Conservation (phyloP, 2,113 vertebrate species). For the Sapajus apella region DNA sequence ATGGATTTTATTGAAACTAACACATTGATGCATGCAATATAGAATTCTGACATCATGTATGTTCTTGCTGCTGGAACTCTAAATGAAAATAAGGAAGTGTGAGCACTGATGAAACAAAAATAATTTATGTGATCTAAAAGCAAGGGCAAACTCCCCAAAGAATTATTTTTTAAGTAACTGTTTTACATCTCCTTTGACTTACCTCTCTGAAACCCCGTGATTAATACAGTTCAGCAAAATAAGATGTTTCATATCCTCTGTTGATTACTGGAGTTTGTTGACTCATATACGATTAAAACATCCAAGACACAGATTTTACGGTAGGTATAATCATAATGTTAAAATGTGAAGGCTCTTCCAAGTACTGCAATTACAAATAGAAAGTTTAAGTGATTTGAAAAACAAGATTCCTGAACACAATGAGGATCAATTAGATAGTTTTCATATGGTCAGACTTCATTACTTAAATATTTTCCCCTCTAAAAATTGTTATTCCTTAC, state of each 20-base stretch:
- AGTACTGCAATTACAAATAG: background rate
- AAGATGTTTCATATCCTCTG: background rate
- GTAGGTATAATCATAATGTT: background rate
- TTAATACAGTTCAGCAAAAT: background rate
- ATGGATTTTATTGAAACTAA: background rate
- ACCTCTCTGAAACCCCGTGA: background rate
- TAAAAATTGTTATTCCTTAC: background rate
- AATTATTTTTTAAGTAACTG: background rate
- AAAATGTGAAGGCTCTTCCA: background rate
- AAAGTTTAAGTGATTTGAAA: background rate
- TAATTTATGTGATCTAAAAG: background rate
- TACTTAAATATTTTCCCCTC: background rate
- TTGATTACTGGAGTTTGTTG: background rate
- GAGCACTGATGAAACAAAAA: background rate
- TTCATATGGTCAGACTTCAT: background rate
- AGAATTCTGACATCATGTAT: background rate
- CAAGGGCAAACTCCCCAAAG: slow-evolving; percentile 3
- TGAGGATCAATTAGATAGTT: background rate
- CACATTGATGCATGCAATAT: background rate
- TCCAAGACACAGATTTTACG: background rate
- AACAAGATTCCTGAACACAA: background rate
- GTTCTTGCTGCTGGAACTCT: background rate
- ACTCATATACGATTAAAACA: background rate
- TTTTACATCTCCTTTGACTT: slow-evolving; percentile 21
- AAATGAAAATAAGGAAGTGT: slow-evolving; percentile 11